Evolutionary conservation across 1,140 invertebrate genomes (phyloP).

Genomic region (Calosoma granatense): DNA sequence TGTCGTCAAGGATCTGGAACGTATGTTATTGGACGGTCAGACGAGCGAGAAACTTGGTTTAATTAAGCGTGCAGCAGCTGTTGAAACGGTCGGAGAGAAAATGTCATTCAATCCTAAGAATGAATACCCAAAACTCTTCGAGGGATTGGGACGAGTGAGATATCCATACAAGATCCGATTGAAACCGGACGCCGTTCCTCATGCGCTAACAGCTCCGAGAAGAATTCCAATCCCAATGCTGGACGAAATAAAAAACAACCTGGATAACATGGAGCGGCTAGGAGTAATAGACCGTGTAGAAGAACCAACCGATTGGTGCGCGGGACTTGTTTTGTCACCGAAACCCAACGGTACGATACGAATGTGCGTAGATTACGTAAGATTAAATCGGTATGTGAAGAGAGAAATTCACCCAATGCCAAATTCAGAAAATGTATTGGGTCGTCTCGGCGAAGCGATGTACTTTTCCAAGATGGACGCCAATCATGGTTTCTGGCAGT

Average conservation of each 20-base stretch:
- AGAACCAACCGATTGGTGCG: conserved; percentile 31
- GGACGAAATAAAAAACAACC: conserved; percentile 19
- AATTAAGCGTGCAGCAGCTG: background rate
- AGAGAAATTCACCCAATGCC: conserved; percentile 23
- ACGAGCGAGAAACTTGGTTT: background rate
- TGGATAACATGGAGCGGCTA: conserved; percentile 20
- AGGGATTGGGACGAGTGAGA: background rate
- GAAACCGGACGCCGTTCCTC: conserved; percentile 11
- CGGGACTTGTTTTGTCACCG: conserved; percentile 32
- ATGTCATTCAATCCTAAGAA: background rate
- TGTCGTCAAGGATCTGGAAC: background rate
- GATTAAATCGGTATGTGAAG: conserved; percentile 25
- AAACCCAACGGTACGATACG: conserved; percentile 30
- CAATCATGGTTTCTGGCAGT: conserved; percentile 15
- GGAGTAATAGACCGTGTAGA: conserved; percentile 27
- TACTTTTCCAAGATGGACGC: conserved; percentile 22
- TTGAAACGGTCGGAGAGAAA: background rate
- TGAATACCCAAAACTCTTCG: background rate
- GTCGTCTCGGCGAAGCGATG: conserved; percentile 14
- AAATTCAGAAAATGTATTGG: conserved; percentile 21
- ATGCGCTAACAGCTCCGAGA: conserved; percentile 18
- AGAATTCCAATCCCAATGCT: conserved; percentile 26
- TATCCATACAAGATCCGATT: background rate
- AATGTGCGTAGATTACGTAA: conserved; percentile 33
- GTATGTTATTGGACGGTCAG: background rate